Evolutionary conservation across 2,888 invertebrate species (phyloP).

Genomic region (Beris chalybata): DNA sequence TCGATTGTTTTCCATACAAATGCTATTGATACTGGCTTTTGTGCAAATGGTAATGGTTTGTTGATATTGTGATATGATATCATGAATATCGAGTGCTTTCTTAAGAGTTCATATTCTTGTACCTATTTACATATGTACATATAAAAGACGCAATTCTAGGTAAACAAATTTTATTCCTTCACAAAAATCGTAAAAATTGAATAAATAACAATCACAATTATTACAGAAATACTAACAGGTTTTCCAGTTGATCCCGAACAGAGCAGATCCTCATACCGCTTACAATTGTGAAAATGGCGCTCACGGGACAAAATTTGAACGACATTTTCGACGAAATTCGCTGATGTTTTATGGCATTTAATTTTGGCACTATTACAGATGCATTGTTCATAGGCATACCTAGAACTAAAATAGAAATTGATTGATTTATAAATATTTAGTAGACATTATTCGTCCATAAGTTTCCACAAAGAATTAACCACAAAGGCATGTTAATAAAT

Average conservation of each 20-base stretch:
- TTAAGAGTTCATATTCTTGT: no score
- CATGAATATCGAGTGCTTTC: no score
- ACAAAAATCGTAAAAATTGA: slow-evolving; percentile 17
- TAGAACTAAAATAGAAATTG: slow-evolving; percentile 46
- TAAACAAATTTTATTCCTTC: slow-evolving; percentile 7
- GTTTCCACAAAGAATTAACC: no score
- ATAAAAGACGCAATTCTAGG: no score
- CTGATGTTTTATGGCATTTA: slow-evolving; percentile 54
- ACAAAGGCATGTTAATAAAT: no score
- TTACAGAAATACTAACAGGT: slow-evolving; percentile 9
- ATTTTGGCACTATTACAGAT: slow-evolving; percentile 53
- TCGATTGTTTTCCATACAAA: no score
- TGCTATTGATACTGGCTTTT: no score
- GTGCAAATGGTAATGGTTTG: no score
- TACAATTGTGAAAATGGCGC: slow-evolving; percentile 52
- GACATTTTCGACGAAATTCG: slow-evolving; percentile 52
- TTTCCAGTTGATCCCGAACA: slow-evolving; percentile 8
- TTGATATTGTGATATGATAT: no score
- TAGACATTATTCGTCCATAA: no score
- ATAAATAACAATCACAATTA: slow-evolving; percentile 18
- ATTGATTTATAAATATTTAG: no score
- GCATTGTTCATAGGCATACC: slow-evolving; percentile 55
- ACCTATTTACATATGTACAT: no score
- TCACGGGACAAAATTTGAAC: slow-evolving; percentile 55
- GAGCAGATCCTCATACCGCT: slow-evolving; percentile 22